Percentiles rank a stretch among this genome's conserved stretches.
phyloP scores from a whole-genome alignment of 2,797 vertebrate genomes.

The Hemibagrus guttatus region DNA sequence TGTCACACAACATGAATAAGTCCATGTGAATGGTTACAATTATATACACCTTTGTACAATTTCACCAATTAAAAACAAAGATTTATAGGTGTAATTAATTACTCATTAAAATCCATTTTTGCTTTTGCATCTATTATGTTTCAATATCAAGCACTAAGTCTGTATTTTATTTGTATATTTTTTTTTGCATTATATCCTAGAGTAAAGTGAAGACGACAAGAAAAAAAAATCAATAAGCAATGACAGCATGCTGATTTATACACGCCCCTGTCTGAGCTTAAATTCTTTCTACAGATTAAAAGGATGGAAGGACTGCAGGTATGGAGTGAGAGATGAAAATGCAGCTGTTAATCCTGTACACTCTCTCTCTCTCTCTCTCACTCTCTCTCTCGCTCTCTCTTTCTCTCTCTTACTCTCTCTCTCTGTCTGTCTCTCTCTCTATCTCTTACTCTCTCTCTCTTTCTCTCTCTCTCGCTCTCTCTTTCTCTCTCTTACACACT shows the following conservation, averaged over 20 bases:
- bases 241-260: constrained; percentile 98
- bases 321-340: constrained; percentile 63
- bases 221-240: constrained; percentile 90
- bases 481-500: no score
- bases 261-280: constrained; percentile 90
- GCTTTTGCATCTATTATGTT: not conserved
- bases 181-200: constrained; percentile 80
- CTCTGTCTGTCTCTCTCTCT: no score
- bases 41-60: not conserved
- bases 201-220: constrained; percentile 80
- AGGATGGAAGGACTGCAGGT: constrained; percentile 71
- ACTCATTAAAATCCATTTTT: not conserved
- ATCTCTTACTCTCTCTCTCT: not conserved
- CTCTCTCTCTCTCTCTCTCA: constrained; percentile 47
- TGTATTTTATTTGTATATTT: not conserved
- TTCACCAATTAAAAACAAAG: not conserved
- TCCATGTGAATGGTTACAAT: not conserved
- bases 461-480: constrained; percentile 55
- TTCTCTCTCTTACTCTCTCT: not conserved
- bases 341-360: not conserved
- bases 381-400: constrained; percentile 38
- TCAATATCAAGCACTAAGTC: not conserved
- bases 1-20: not conserved
- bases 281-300: constrained; percentile 77
- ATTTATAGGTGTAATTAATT: not conserved